Conservation (phyloP, 2,888 invertebrate species). For the Adelphocoris suturalis region DNA sequence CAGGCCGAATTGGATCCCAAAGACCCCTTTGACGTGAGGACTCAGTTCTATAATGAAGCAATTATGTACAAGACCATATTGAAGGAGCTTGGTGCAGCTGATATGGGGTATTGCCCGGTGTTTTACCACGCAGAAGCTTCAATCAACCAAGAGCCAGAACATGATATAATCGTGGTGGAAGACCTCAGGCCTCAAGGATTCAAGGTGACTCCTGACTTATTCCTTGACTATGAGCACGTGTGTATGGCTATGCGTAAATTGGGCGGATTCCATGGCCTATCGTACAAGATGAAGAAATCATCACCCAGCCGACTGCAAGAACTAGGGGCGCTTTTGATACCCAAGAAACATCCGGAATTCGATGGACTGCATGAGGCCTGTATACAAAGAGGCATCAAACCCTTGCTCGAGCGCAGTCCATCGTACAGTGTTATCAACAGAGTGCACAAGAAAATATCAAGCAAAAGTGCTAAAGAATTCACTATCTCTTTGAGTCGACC, state of each 20-base stretch:
- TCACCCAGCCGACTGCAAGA: background rate
- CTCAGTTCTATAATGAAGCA: constrained; percentile 75
- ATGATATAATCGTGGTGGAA: constrained; percentile 76
- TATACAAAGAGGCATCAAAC: constrained; percentile 41
- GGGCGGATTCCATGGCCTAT: constrained; percentile 77
- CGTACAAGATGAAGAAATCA: constrained; percentile 76
- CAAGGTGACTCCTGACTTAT: constrained; percentile 75
- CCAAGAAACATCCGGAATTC: background rate
- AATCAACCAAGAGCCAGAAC: constrained; percentile 26
- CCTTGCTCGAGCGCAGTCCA: constrained; percentile 71
- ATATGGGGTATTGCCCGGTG: constrained; percentile 71
- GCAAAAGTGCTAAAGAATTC: background rate
- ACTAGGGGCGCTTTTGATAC: background rate
- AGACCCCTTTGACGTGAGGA: constrained; percentile 2
- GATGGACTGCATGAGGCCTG: constrained; percentile 26
- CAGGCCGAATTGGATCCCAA: background rate
- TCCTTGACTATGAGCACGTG: constrained; percentile 77
- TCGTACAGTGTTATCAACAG: constrained; percentile 43
- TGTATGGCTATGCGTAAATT: constrained; percentile 75
- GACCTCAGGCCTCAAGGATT: constrained; percentile 76
- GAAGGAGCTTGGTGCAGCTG: constrained; percentile 69
- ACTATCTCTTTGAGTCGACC: constrained; percentile 23
- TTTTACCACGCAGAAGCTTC: constrained; percentile 71
- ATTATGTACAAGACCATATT: constrained; percentile 74
- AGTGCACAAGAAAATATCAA: constrained; percentile 44